Evolutionary conservation across 2,113 vertebrate species (phyloP), one percentile per base, ranked within the genome.

Genomic region (Paradoxurus hermaphroditus): DNA sequence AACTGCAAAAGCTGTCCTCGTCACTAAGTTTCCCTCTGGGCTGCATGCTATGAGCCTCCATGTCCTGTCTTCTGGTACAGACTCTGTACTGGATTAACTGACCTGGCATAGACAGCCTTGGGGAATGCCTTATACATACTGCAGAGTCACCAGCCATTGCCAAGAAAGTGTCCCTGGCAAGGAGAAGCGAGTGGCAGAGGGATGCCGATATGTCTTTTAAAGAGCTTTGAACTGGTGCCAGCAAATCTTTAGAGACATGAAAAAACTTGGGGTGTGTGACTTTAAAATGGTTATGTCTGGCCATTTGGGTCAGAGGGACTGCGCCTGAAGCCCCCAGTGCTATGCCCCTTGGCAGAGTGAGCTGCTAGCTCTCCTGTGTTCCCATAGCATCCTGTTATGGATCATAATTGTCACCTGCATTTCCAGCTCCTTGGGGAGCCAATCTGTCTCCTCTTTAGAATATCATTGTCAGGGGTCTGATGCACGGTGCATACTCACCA

Each of bases 1-100:
- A 29, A 34, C 16, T 27, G 19, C 29, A 5, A 29, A 31, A 31
- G 10, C 1, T 23, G 11, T 41, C 29, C 78, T 79, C 23, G 15
- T n/a, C 1, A 0, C 10, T 13, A 7, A 27, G 15, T 12, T 3
- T 63, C 19, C 34, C n/a, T 41, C 25, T 5, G 0, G 21, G 36
- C 34, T 21, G 5, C 11, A 0, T 41, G 59, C 18, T 13, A 2
- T n/a, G 2, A 70, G 14, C 68, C 29, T 49, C 39, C 0, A 12
- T 0, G 56, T 29, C 46, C 79, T 21, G 7, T 31, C 15, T 29
- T 67, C 39, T 5, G 27, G 23, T 10, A 5, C 9, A 25, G 25
- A 10, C 67, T 78, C 27, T 67, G 21, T 29, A 5, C 67, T 73
- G 39, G 31, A 44, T 85, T 49, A 39, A 36, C 29, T 14, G 62